These are phyloP conservation scores for Ptilorrhoa leucosticta DNA, from an alignment of 2,113 vertebrate genomes.

Conservation along the genomic window DNA sequence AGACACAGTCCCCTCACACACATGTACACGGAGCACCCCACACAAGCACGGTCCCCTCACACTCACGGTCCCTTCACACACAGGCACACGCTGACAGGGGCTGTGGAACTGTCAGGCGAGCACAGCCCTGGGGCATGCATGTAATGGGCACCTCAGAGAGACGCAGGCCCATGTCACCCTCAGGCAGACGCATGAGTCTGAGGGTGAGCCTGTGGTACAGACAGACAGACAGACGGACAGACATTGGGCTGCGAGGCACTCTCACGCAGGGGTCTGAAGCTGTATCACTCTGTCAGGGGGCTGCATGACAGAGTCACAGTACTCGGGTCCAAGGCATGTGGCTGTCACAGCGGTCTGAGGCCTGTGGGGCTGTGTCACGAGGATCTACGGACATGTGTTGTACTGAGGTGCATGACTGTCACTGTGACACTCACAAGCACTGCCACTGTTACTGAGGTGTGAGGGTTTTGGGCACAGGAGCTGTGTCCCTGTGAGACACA, in stretches of 20 bases:
- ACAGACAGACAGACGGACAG: background rate
- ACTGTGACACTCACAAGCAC: background rate
- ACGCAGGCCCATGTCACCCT: fast-evolving
- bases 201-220: background rate
- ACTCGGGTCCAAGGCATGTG: fast-evolving
- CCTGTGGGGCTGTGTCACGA: fast-evolving
- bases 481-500: background rate
- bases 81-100: fast-evolving
- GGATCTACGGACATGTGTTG: fast-evolving
- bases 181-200: fast-evolving
- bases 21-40: background rate
- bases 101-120: too few species aligned
- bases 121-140: fast-evolving
- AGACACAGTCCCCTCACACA: too few species aligned
- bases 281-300: background rate
- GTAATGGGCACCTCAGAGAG: background rate
- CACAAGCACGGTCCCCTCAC: background rate
- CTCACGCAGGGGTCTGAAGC: fast-evolving
- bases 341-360: background rate
- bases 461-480: too few species aligned
- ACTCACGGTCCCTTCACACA: too few species aligned
- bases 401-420: background rate
- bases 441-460: background rate
- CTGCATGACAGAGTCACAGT: background rate
- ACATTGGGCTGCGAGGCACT: fast-evolving